phyloP scores from a whole-genome alignment of 1,140 invertebrate genomes.

The Drosophila lacertosa region DNA sequence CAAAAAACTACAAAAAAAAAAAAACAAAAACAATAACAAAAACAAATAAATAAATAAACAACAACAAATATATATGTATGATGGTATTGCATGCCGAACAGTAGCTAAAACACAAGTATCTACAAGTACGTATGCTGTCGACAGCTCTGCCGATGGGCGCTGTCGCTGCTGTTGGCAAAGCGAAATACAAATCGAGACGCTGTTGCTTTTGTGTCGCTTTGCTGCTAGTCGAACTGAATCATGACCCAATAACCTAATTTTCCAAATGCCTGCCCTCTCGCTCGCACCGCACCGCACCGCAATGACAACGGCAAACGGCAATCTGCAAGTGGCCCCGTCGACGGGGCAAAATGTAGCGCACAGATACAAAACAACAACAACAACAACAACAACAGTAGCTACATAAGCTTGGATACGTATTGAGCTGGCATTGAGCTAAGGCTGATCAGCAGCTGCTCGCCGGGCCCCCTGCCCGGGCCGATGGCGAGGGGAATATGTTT shows the following conservation, averaged over 20 bases:
- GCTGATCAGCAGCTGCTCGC: slow-evolving; percentile 43
- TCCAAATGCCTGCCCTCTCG: slow-evolving; percentile 49
- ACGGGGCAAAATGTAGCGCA: slow-evolving; percentile 66
- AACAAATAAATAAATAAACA: slow-evolving; percentile 13
- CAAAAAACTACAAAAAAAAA: slow-evolving; percentile 16
- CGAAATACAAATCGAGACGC: slow-evolving; percentile 74
- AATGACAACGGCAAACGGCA: slow-evolving; percentile 66
- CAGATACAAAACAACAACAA: slow-evolving; percentile 56
- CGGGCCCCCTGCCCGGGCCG: background rate
- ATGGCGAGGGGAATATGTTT: slow-evolving; percentile 18
- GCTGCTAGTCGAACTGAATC: slow-evolving; percentile 79
- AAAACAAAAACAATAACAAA: slow-evolving; percentile 19
- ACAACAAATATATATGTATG: slow-evolving; percentile 21
- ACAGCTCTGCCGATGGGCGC: slow-evolving; percentile 51
- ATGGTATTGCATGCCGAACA: slow-evolving; percentile 56
- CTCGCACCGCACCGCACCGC: slow-evolving; percentile 50
- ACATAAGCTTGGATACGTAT: slow-evolving; percentile 54
- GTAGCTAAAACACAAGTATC: slow-evolving; percentile 76
- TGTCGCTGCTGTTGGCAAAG: too few species aligned
- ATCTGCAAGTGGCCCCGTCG: slow-evolving; percentile 46
- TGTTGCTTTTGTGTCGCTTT: slow-evolving; percentile 60
- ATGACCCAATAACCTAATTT: slow-evolving; percentile 82
- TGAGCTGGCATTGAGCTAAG: slow-evolving; percentile 62
- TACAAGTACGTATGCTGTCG: slow-evolving; percentile 69
- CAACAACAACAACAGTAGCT: slow-evolving; percentile 24